Evolutionary conservation across 2,888 invertebrate genomes (phyloP).

Genomic region (Bombylius discolor): DNA sequence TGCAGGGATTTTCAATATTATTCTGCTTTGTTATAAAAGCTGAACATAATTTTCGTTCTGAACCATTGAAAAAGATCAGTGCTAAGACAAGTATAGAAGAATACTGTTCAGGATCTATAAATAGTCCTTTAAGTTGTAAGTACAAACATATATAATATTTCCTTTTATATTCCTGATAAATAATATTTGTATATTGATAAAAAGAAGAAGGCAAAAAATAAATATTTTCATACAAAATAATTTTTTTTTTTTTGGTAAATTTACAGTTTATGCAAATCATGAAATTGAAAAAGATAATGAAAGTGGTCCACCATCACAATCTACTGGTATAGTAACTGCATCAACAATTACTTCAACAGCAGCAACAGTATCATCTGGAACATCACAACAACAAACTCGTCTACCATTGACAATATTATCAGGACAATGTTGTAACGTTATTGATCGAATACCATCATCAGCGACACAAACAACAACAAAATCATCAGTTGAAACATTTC

Average conservation of each 20-base stretch:
- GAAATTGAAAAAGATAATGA: slow-evolving; percentile 35
- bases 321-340: slow-evolving; percentile 17
- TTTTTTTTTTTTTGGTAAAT: background rate
- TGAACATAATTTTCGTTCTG: slow-evolving; percentile 27
- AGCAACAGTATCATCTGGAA: background rate
- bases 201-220: no score
- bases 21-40: slow-evolving; percentile 35
- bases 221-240: background rate
- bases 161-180: no score
- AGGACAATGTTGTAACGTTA: background rate
- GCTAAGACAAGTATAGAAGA: slow-evolving; percentile 33
- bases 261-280: slow-evolving; percentile 33
- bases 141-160: background rate
- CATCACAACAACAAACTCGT: background rate
- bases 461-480: slow-evolving; percentile 3
- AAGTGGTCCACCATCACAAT: slow-evolving; percentile 21
- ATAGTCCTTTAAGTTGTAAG: slow-evolving; percentile 36
- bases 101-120: slow-evolving; percentile 33
- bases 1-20: slow-evolving; percentile 32
- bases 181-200: no score
- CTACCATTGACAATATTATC: slow-evolving; percentile 3
- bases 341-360: slow-evolving; percentile 15
- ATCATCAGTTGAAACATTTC: slow-evolving; percentile 9
- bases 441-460: background rate
- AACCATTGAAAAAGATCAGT: slow-evolving; percentile 23